A percentile compares a stretch with the other conserved stretches of the same genome.
phyloP scores from a whole-genome alignment of 2,888 invertebrate genomes.

The Adelognathus sp. region DNA sequence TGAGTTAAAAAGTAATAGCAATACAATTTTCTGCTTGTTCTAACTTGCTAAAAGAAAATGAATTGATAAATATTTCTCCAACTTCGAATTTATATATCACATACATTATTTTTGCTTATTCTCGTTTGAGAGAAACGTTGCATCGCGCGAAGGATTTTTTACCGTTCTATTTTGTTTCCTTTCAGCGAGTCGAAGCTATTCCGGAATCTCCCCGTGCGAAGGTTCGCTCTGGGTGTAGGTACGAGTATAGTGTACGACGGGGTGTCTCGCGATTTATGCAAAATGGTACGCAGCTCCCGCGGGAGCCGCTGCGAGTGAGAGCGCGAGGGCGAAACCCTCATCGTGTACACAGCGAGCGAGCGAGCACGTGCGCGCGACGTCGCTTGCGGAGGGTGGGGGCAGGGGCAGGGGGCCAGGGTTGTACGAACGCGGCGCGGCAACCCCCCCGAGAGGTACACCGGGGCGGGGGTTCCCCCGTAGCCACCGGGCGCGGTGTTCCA shows the following conservation, averaged over 20 bases:
- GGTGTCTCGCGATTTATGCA: conserved; percentile 81
- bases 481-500: conserved; percentile 21
- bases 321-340: conserved; percentile 64
- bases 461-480: conserved; percentile 34
- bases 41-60: neutral
- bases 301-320: conserved; percentile 71
- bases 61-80: neutral
- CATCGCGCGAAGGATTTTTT: conserved; percentile 12
- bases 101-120: conserved; percentile 19
- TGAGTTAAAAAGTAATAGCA: neutral
- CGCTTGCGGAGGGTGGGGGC: no score
- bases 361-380: conserved; percentile 72
- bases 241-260: conserved; percentile 70
- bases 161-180: conserved; percentile 61
- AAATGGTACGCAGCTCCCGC: conserved; percentile 79
- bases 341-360: conserved; percentile 70
- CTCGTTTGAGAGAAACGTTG: neutral
- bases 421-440: conserved; percentile 57
- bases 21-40: neutral
- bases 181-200: conserved; percentile 70
- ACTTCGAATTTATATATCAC: neutral
- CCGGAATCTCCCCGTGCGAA: conserved; percentile 73
- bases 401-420: no score
- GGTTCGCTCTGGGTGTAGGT: no score
- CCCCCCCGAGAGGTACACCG: conserved; percentile 64